phyloP scores from a whole-genome alignment of 2,888 invertebrate species.

The Agrilus cyanescens region DNA sequence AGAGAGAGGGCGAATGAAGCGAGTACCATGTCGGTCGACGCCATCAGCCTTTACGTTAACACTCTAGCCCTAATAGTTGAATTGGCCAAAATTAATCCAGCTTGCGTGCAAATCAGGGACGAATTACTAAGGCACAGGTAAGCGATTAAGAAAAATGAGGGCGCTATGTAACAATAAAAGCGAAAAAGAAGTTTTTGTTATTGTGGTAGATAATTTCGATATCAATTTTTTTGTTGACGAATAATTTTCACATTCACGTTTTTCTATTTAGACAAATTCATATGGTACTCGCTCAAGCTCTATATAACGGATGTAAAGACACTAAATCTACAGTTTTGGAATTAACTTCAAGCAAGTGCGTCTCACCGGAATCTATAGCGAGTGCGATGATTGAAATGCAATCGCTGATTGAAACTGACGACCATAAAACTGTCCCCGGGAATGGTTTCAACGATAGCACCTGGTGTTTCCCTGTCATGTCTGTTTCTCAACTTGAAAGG shows the following conservation, averaged over 20 bases:
- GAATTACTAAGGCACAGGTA: conserved; percentile 25
- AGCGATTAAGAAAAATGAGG: conserved; percentile 22
- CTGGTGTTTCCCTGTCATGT: conserved; percentile 22
- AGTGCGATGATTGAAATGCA: conserved; percentile 23
- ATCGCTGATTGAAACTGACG: conserved; percentile 11
- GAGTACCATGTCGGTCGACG: conserved; percentile 29
- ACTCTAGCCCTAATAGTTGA: conserved; percentile 39
- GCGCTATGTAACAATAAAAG: too few species aligned
- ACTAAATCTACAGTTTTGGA: conserved; percentile 33
- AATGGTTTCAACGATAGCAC: conserved; percentile 9
- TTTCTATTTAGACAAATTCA: conserved; percentile 33
- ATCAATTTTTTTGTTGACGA: too few species aligned
- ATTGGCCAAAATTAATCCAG: conserved; percentile 33
- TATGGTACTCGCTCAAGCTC: conserved; percentile 38
- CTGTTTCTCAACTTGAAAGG: conserved; percentile 26
- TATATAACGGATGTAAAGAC: conserved; percentile 36
- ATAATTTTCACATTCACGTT: too few species aligned
- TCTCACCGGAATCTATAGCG: conserved; percentile 22
- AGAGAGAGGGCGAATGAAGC: conserved; percentile 19
- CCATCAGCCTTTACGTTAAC: conserved; percentile 37
- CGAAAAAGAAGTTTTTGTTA: too few species aligned
- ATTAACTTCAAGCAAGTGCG: conserved; percentile 25
- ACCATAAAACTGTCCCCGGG: conserved; percentile 5
- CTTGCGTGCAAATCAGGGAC: conserved; percentile 36
- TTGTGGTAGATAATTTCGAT: too few species aligned